Conservation (phyloP, 2,888 invertebrate genomes). For the Adelognathus sp. region DNA sequence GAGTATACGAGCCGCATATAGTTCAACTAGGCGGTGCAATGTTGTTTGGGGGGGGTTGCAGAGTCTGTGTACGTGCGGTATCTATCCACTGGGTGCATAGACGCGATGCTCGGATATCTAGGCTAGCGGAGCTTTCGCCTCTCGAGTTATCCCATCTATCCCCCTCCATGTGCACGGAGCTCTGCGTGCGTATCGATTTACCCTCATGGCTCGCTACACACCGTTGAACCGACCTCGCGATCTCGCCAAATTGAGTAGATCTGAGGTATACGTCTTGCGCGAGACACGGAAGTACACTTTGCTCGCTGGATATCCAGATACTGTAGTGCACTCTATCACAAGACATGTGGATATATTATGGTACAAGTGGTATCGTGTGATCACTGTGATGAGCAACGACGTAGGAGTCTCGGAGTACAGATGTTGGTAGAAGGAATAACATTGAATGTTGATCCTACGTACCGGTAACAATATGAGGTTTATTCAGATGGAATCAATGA, state of each 20-base stretch:
- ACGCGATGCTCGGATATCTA: constrained; percentile 7
- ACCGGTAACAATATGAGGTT: too few species aligned
- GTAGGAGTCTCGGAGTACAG: too few species aligned
- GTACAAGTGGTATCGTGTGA: too few species aligned
- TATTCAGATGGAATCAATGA: too few species aligned
- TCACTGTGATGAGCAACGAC: too few species aligned
- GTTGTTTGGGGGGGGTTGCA: not conserved
- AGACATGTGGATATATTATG: too few species aligned
- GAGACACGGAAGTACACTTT: not conserved
- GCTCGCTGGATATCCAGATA: constrained; percentile 13
- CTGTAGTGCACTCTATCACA: constrained; percentile 11
- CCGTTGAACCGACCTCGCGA: constrained; percentile 14
- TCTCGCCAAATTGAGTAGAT: constrained; percentile 26
- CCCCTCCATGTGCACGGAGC: not conserved
- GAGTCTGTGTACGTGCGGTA: not conserved
- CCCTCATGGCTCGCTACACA: constrained; percentile 8
- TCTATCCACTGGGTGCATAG: constrained; percentile 8
- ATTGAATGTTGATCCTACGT: too few species aligned
- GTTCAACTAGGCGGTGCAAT: not conserved
- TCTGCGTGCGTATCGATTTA: constrained; percentile 19
- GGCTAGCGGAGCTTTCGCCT: constrained; percentile 19
- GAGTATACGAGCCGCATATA: not conserved
- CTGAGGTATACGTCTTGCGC: not conserved
- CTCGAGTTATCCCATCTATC: constrained; percentile 23
- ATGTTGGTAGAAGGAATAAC: too few species aligned